Conservation (phyloP, 2,113 vertebrate genomes). For the Anguilla rostrata region DNA sequence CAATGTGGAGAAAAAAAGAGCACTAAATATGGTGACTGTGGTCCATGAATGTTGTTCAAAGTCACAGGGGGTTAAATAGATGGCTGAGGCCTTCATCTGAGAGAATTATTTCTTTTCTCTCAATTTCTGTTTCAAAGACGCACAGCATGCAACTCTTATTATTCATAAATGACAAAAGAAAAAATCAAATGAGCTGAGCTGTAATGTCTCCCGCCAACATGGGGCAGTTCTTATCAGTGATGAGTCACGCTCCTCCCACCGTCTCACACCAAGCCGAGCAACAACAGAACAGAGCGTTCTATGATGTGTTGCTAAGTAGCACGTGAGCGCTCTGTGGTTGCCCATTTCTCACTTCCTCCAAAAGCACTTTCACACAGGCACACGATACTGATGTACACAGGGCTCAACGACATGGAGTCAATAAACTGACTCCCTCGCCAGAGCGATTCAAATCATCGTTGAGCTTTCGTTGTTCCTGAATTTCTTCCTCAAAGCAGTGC, state of each 20-base stretch:
- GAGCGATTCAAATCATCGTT: background rate
- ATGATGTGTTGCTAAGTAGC: background rate
- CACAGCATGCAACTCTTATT: background rate
- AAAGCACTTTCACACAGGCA: background rate
- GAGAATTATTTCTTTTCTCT: background rate
- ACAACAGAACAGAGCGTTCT: background rate
- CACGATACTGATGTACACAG: background rate
- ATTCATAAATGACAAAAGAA: background rate
- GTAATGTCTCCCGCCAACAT: background rate
- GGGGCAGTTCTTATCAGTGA: background rate
- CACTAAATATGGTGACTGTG: background rate
- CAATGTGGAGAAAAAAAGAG: background rate
- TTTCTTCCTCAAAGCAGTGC: background rate
- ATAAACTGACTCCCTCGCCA: background rate
- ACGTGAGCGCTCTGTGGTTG: background rate
- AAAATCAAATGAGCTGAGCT: background rate
- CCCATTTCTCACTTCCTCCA: background rate
- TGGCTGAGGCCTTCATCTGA: background rate
- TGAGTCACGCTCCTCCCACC: background rate
- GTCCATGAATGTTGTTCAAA: background rate
- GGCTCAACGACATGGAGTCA: background rate
- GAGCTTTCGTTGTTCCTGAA: background rate
- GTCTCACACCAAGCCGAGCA: background rate
- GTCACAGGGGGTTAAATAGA: background rate
- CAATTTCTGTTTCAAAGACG: background rate